Percentiles rank a stretch among this genome's conserved stretches.
phyloP scores from a whole-genome alignment of 2,888 invertebrate genomes.

The Venusia cambrica region DNA sequence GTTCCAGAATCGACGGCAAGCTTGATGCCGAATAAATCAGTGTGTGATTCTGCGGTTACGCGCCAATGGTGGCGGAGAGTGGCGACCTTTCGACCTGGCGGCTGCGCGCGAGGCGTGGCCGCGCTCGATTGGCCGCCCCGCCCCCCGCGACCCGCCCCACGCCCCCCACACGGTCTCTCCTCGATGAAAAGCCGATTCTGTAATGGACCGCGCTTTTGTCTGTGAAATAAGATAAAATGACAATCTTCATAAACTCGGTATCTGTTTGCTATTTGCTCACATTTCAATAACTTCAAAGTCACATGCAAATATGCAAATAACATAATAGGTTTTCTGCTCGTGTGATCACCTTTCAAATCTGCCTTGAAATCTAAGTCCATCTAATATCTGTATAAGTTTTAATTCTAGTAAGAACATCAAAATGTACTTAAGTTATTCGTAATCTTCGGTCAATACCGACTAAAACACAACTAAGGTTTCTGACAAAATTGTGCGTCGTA shows the following conservation, averaged over 20 bases:
- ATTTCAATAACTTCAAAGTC: too few species aligned
- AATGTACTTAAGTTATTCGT: too few species aligned
- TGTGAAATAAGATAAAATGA: conserved; percentile 21
- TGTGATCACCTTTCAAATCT: too few species aligned
- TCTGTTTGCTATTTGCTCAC: too few species aligned
- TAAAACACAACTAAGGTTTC: too few species aligned
- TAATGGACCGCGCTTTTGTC: conserved; percentile 33
- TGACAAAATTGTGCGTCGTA: background rate
- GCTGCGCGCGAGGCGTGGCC: conserved; percentile 69
- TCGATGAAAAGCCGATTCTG: conserved; percentile 39
- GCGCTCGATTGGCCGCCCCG: conserved; percentile 70
- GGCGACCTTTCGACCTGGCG: conserved; percentile 72
- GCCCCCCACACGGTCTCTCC: conserved; percentile 47
- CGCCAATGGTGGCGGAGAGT: conserved; percentile 55
- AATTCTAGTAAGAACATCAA: too few species aligned
- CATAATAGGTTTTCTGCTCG: too few species aligned
- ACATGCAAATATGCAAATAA: too few species aligned
- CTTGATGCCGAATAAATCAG: conserved; percentile 32
- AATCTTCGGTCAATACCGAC: too few species aligned
- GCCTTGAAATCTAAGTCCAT: too few species aligned
- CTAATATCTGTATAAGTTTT: too few species aligned
- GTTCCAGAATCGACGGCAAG: conserved; percentile 8
- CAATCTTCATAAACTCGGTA: conserved; percentile 21
- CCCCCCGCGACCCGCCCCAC: conserved; percentile 51
- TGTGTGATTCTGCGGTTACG: conserved; percentile 35